These are phyloP conservation scores for Thunnus maccoyii DNA, from an alignment of 2,113 vertebrate species.

Conservation along the genomic window DNA sequence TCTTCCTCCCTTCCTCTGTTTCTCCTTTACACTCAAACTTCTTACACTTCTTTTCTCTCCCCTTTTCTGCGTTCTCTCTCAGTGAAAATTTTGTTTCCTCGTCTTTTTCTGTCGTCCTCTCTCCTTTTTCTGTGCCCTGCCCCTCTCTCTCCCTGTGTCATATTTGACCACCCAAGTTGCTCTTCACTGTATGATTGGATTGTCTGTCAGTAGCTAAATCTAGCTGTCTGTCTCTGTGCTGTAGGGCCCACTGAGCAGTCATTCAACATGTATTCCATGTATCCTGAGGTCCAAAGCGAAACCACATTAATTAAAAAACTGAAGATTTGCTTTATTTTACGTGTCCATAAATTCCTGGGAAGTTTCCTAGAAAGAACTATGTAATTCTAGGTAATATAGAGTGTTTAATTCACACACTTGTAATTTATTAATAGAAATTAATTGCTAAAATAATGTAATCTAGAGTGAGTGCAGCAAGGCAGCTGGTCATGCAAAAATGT, in stretches of 20 bases:
- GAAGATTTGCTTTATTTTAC: background rate
- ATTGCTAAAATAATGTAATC: too few species aligned
- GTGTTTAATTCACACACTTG: too few species aligned
- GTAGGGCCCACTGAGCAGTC: slow-evolving; percentile 18
- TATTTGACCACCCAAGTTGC: slow-evolving; percentile 45
- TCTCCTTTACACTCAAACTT: background rate
- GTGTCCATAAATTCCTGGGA: background rate
- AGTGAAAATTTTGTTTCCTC: background rate
- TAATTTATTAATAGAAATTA: too few species aligned
- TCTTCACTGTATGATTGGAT: background rate
- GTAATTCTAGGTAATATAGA: background rate
- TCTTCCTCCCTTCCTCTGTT: background rate
- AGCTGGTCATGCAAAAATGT: too few species aligned
- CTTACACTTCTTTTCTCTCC: background rate
- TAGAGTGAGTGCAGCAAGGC: too few species aligned
- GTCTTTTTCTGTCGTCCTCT: background rate
- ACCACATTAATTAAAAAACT: background rate
- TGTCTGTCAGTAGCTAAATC: slow-evolving; percentile 51
- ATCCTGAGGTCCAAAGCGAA: fast-evolving
- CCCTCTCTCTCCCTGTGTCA: background rate
- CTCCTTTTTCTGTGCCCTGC: background rate
- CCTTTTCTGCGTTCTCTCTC: background rate
- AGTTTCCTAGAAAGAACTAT: background rate
- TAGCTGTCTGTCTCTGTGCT: slow-evolving; percentile 32
- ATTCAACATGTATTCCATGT: slow-evolving; percentile 23